A percentile compares a stretch with the other conserved stretches of the same genome.
phyloP scores from a whole-genome alignment of 2,113 vertebrate species.

The Tachuris rubrigastra region DNA sequence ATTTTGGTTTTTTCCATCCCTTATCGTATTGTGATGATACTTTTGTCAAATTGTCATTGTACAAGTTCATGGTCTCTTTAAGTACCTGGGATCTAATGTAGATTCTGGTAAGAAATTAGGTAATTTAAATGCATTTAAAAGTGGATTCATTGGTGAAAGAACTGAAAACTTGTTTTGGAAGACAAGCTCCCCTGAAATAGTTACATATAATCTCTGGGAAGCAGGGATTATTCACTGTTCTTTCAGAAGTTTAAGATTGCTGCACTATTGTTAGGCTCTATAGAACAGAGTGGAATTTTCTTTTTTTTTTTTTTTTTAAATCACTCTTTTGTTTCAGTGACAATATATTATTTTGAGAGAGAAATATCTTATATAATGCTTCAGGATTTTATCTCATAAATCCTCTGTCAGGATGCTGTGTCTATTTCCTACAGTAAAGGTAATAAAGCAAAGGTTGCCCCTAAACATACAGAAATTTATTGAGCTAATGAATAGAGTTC shows the following conservation, averaged over 20 bases:
- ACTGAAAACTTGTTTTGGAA: not conserved
- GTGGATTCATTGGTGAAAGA: not conserved
- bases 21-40: not conserved
- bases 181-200: not conserved
- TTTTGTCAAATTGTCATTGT: not conserved
- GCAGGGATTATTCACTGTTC: not conserved
- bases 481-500: not conserved
- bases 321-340: not conserved
- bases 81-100: not conserved
- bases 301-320: not conserved
- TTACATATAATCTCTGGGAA: not conserved
- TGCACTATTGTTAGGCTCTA: not conserved
- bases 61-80: not conserved
- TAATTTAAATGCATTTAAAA: not conserved
- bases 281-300: not conserved
- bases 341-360: not conserved
- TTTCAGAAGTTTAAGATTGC: not conserved
- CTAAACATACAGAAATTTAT: not conserved
- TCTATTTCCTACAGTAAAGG: not conserved
- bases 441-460: not conserved
- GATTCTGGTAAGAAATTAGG: not conserved
- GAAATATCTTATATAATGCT: not conserved
- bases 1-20: not conserved
- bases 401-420: not conserved
- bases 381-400: not conserved